Percentiles rank a stretch among this genome's conserved stretches.
These are phyloP conservation scores for Carduelis carduelis DNA, from an alignment of 2,797 vertebrate species.

Conservation along the genomic window DNA sequence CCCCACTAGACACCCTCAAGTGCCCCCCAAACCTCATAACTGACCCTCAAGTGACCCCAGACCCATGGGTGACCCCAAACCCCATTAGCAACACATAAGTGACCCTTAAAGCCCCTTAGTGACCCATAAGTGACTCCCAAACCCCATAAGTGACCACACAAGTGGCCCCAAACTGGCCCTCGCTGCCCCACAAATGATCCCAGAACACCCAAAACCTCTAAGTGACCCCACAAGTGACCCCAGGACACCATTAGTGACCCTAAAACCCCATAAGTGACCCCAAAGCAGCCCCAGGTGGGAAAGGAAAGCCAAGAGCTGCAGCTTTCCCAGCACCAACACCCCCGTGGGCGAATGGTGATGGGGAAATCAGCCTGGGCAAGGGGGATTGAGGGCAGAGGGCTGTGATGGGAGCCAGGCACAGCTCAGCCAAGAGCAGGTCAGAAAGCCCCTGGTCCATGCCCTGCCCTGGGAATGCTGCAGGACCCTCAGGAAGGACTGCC, in stretches of 20 bases:
- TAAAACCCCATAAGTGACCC: neutral
- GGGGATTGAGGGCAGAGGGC: neutral
- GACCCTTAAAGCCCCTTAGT: neutral
- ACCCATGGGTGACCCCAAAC: neutral
- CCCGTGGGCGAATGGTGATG: rapidly evolving
- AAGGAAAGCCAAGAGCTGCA: neutral
- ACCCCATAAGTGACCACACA: neutral
- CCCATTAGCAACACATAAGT: neutral
- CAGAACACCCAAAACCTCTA: neutral
- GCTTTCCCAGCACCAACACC: rapidly evolving
- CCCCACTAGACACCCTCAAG: neutral
- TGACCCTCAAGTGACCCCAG: neutral
- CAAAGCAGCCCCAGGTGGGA: neutral
- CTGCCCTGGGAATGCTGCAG: neutral
- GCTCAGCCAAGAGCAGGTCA: neutral
- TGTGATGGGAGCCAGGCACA: neutral
- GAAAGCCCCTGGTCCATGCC: rapidly evolving
- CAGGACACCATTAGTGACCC: neutral
- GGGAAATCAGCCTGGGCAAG: neutral
- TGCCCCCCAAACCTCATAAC: neutral
- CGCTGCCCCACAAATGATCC: neutral
- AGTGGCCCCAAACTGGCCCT: neutral
- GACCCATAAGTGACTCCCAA: too few relatives aligned
- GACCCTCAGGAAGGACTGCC: neutral
- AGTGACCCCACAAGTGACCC: neutral